Evolutionary conservation across 2,888 invertebrate genomes (phyloP).

Genomic region (Lasioglossum pauxillum): DNA sequence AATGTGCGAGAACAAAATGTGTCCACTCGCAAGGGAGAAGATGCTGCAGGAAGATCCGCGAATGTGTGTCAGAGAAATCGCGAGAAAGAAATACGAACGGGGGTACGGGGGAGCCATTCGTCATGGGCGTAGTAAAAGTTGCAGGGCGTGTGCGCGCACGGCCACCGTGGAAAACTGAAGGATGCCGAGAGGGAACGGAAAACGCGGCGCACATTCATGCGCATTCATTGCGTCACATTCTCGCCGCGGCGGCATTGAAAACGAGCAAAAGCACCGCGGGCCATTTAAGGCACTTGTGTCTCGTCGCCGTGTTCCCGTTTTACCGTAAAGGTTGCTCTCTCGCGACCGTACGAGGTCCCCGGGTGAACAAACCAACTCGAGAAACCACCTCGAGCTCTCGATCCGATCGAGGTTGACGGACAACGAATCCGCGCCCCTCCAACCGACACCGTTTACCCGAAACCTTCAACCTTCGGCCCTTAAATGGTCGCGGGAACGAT

Average conservation of each 20-base stretch:
- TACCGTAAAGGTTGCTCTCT: slow-evolving; percentile 47
- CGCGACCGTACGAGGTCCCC: slow-evolving; percentile 17
- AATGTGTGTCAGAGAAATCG: background rate
- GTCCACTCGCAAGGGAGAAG: background rate
- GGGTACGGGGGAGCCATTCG: background rate
- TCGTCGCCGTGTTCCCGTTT: slow-evolving; percentile 65
- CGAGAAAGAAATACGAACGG: background rate
- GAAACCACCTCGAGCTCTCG: slow-evolving; percentile 7
- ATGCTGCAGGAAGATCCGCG: background rate
- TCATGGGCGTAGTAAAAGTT: slow-evolving; percentile 24
- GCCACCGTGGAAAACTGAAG: slow-evolving; percentile 44
- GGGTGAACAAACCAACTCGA: slow-evolving; percentile 45
- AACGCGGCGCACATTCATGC: slow-evolving; percentile 23
- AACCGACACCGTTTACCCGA: background rate
- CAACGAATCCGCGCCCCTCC: background rate
- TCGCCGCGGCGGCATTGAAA: slow-evolving; percentile 68
- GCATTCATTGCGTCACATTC: slow-evolving; percentile 56
- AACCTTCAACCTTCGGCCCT: slow-evolving; percentile 7
- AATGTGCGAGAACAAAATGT: background rate
- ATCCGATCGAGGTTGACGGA: background rate
- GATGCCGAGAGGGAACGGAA: slow-evolving; percentile 33
- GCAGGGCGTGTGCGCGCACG: background rate
- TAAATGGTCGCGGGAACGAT: background rate
- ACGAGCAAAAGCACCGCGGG: slow-evolving; percentile 68
- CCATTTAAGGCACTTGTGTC: slow-evolving; percentile 78